Evolutionary conservation across 2,797 vertebrate genomes (phyloP).

Genomic region (Steatocranus sp.): DNA sequence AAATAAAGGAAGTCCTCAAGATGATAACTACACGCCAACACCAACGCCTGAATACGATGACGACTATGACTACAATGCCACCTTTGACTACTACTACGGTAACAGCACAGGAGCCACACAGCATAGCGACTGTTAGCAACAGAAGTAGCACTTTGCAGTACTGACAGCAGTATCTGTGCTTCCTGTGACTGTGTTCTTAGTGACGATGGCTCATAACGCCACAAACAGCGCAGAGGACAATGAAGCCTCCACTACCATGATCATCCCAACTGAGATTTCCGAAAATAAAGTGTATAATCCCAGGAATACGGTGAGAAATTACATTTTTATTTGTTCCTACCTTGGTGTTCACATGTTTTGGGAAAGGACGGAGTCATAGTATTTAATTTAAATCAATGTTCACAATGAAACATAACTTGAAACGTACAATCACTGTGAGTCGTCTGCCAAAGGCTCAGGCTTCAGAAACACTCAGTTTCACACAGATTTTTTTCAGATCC

Average conservation of each 20-base stretch:
- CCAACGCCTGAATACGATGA: constrained; percentile 16
- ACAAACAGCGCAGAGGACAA: neutral
- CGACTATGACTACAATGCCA: constrained; percentile 50
- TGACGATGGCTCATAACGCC: fast-evolving
- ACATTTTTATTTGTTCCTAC: neutral
- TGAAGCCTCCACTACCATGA: fast-evolving
- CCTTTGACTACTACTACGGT: constrained; percentile 38
- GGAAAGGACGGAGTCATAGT: neutral
- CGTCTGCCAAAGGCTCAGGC: no score
- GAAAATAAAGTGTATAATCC: neutral
- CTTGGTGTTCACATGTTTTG: neutral
- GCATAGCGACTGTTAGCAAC: neutral
- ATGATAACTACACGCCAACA: neutral
- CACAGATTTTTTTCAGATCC: neutral
- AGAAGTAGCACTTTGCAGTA: neutral
- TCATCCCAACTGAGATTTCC: fast-evolving
- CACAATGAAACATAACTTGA: neutral
- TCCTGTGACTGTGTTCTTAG: neutral
- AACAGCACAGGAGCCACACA: neutral
- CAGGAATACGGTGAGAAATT: fast-evolving
- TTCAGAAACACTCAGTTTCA: neutral
- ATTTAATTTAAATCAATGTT: neutral
- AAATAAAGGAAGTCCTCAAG: neutral
- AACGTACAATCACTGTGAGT: neutral
- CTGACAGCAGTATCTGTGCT: neutral